Base-by-base conservation (phyloP, 2,113 vertebrate species). In the Oreochromis niloticus region DNA sequence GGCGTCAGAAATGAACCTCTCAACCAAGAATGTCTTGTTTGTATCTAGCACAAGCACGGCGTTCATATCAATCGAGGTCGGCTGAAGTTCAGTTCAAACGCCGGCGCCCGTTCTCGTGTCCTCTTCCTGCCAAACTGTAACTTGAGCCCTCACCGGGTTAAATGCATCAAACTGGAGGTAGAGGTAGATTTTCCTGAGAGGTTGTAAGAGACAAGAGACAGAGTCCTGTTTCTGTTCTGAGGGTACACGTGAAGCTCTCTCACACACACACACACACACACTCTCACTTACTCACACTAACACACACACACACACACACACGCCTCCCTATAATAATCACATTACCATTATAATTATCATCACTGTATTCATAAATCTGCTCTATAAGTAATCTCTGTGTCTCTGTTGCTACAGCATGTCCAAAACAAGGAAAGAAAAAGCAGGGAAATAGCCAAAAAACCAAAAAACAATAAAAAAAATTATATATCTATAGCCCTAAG, bases 181-280 rank as follows among this genome's bases (percentile, higher is more conserved):
- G 96, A 96, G 93, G 93, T 96, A 95, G 95, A 93, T 96, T 97
- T 95, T 97, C 96, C 96, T 97, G 96, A 96, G 96, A 96, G 94
- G 91, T 95, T 89, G 82, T 88, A 85, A 91, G 81, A 94, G 87
- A 92, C 86, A 87, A 92, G 71, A 91, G 71, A 92, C 80, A 91
- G 75, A 92, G 91, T 90, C 82, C 91, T 84, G 88, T 89, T 93
- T 95, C 89, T 61, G 41, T 89, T 94, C 88, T 92, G 82, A 93
- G 89, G 87, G 89, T 83, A 82, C 88, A 91, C 2, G 30, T 85
- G 80, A 88, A 94, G 87, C 56, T 84, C 78, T 13, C 63, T 34
- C 56, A 32, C 84, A 17, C 66, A 19, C 83, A 9, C 59, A 32
- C 36, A 13, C 84, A 2, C 54, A 14, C 84, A 6, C 71, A 12